These are phyloP conservation scores for Nixonia krombeini DNA, from an alignment of 1,140 invertebrate genomes.

Conservation along the genomic window DNA sequence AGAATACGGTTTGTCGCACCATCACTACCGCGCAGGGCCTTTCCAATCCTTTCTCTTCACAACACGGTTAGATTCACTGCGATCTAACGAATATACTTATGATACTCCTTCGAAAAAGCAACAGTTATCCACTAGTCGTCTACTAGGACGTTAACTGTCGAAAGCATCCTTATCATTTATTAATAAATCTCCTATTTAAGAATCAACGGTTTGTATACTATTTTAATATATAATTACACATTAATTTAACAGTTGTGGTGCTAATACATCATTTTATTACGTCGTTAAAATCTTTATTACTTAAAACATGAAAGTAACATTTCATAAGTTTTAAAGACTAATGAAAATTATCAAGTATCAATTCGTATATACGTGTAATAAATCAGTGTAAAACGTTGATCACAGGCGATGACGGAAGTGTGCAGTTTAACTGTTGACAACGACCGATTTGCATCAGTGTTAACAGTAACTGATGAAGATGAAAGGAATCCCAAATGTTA, in stretches of 20 bases:
- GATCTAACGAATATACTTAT: conserved; percentile 1
- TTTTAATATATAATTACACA: no score
- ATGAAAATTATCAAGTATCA: no score
- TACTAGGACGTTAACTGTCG: not conserved
- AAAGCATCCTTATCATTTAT: not conserved
- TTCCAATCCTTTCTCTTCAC: conserved; percentile 13
- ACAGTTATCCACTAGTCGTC: not conserved
- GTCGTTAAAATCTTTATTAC: no score
- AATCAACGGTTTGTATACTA: no score
- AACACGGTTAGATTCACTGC: not conserved
- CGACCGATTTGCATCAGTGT: conserved; percentile 28
- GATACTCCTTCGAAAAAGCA: not conserved
- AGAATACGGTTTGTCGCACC: not conserved
- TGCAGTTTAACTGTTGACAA: conserved; percentile 22
- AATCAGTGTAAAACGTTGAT: conserved; percentile 5
- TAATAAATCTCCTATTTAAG: not conserved
- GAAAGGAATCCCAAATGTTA: conserved; percentile 8
- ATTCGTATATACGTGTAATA: not conserved
- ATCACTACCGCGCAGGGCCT: not conserved
- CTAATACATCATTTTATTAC: no score
- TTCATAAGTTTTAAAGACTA: no score
- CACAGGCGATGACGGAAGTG: conserved; percentile 25
- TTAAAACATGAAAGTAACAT: no score
- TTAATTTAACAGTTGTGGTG: no score
- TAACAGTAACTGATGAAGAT: conserved; percentile 28